Base-by-base conservation (phyloP, 2,113 vertebrate species). In the Cyprinodon tularosa region DNA sequence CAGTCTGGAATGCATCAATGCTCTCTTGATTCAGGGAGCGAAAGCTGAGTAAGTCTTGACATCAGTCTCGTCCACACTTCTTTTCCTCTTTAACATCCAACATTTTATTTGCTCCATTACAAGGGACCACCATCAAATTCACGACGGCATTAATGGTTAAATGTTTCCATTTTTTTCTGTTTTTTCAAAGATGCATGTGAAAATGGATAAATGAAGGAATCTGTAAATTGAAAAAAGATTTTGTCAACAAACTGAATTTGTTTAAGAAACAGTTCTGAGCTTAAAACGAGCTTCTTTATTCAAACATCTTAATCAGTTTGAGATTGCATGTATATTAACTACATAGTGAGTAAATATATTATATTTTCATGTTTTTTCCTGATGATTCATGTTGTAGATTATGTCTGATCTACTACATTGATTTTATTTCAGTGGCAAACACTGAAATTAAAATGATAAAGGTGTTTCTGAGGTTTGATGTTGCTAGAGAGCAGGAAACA, bases 1-100 rank as follows among this genome's bases (percentile, higher is more conserved):
- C 93, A 99, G 97, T 93, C 95, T 98, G 89, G 97, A 98, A 88
- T 99, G 97, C 89, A 92, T 99, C 94, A 96, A 95, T 88, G 95
- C 96, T 94, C 98, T 99, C 92, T 96, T 97, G 94, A 94, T 96
- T 84, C 95, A 95, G 93, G 97, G 98, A 94, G 98, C 96, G 74
- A 96, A 95, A 91, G 94, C 96, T 92, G 95, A 99, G 98, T 99
- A 98, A 98, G 98, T 98, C 88, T 87, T 92, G 87, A 84, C 74
- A 83, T 83, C 86, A 68, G 72, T 86, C 78, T 66, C 77, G 66
- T 76, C 70, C 75, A 81, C 80, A 79, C 81, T 75, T 89, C 37
- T 71, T 87, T 86, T 86, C 71, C 78, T 64, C 86, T 80, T 53
- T 86, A 78, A 79, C 88, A 66, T 91, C 62, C 73, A 83, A 79